A percentile compares a stretch with the other conserved stretches of the same genome.
Evolutionary conservation across 2,888 invertebrate genomes (phyloP).

Genomic region (Lucinisca nassula): DNA sequence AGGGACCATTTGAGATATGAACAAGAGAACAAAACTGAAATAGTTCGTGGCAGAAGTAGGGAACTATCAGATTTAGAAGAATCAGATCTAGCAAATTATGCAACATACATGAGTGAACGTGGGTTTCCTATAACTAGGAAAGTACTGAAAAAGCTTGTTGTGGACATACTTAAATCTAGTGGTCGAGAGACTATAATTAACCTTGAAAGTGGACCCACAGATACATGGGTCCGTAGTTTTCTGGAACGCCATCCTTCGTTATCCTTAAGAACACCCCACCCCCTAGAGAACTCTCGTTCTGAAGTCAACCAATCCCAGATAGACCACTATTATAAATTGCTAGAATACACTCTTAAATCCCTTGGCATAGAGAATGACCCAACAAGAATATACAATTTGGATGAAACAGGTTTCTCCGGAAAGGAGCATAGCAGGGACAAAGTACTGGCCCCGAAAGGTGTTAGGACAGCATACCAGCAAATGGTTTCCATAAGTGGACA

Average conservation of each 20-base stretch:
- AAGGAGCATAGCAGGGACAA: not conserved
- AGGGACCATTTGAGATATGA: not conserved
- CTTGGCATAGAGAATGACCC: too few species aligned
- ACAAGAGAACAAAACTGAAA: not conserved
- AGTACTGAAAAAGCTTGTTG: not conserved
- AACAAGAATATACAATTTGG: too few species aligned
- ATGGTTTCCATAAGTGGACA: not conserved
- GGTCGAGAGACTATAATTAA: too few species aligned
- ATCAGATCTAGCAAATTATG: too few species aligned
- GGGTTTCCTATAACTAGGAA: constrained; percentile 13
- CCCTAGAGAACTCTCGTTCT: not conserved
- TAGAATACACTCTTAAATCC: not conserved
- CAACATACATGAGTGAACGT: constrained; percentile 18
- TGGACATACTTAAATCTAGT: constrained; percentile 10
- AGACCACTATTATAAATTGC: not conserved
- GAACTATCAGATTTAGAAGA: not conserved
- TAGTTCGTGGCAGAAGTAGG: not conserved
- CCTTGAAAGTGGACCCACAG: too few species aligned
- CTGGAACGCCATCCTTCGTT: not conserved
- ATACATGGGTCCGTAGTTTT: not conserved
- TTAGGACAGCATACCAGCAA: not conserved
- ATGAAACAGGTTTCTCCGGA: not conserved
- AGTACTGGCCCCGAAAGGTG: not conserved
- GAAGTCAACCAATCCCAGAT: not conserved
- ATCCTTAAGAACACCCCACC: not conserved